These are phyloP conservation scores for Chymomyza costata DNA, from an alignment of 1,140 invertebrate species.

Conservation along the genomic window DNA sequence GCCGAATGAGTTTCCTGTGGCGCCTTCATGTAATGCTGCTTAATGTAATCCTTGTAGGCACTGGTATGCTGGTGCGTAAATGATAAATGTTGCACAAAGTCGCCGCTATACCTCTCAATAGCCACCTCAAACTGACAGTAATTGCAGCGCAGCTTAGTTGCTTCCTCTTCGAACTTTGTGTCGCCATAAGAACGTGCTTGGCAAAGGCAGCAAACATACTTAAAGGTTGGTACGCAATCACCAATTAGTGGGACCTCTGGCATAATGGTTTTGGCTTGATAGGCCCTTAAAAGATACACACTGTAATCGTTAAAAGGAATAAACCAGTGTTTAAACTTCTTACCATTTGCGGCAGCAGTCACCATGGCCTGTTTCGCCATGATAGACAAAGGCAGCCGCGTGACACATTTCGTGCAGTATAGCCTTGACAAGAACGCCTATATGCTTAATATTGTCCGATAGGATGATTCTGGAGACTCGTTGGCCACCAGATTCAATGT, in stretches of 20 bases:
- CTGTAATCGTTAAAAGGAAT: too few species aligned
- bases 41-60: slow-evolving; percentile 33
- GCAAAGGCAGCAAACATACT: slow-evolving; percentile 45
- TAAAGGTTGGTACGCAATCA: slow-evolving; percentile 26
- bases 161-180: slow-evolving; percentile 14
- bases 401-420: slow-evolving; percentile 94
- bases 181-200: slow-evolving; percentile 28
- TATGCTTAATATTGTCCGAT: slow-evolving; percentile 55
- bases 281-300: too few species aligned
- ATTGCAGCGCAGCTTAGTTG: slow-evolving; percentile 35
- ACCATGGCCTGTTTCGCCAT: slow-evolving; percentile 85
- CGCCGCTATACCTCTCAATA: slow-evolving; percentile 18
- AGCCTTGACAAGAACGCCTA: slow-evolving; percentile 78
- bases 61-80: slow-evolving; percentile 28
- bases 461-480: slow-evolving; percentile 26
- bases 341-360: slow-evolving; percentile 87
- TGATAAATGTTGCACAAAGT: slow-evolving; percentile 9
- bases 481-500: slow-evolving; percentile 11
- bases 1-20: slow-evolving; percentile 25
- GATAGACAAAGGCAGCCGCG: slow-evolving; percentile 88
- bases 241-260: slow-evolving; percentile 35
- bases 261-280: slow-evolving; percentile 34
- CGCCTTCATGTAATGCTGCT: slow-evolving; percentile 27
- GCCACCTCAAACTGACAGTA: slow-evolving; percentile 53
- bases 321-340: too few species aligned